Base-by-base conservation (phyloP, 2,797 vertebrate species). In the Microctenopoma steveboyesi region DNA sequence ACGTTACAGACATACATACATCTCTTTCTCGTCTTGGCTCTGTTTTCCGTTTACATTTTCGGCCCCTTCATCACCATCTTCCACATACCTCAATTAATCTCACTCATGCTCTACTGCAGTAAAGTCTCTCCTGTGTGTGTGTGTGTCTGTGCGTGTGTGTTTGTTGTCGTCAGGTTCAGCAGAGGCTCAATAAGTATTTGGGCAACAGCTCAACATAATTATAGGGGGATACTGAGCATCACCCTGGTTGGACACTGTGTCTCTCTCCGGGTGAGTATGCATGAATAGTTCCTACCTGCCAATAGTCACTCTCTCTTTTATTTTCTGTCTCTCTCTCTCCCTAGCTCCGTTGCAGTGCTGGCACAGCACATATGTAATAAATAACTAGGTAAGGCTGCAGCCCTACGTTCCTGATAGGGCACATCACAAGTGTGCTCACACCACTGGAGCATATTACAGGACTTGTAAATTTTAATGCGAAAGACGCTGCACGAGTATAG, bases 181-280 rank as follows among this genome's bases (percentile, higher is more conserved):
- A 46, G 62, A 72, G 61, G 78, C 81, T 80, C 76, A 46, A 89
- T 90, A 86, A 75, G 82, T 82, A 88, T 90, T 89, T 88, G 82
- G 87, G 85, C 87, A 90, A 64, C 27, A 55, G 78, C 81, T 89
- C 88, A 88, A 87, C 81, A 83, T 90, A 81, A 90, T 88, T 88
- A 89, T 78, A 78, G 84, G 63, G 80, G 84, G 82, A 89, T 85
- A 86, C 77, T 49, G 75, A 81, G 76, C 82, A 79, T 87, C 74
- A 68, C 66, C 74, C 76, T 49, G 43, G 35, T 45, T 56, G 76
- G 74, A 78, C 67, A 70, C 8, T 59, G 56, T 62, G 60, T 42
- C 60, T 53, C 37, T 54, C 42, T 62, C 25, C 16, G n/a, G 5
- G 53, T 40, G 59, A 39, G 58, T 58, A 35, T 56, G 45, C 59